Base-by-base conservation (phyloP, 2,888 invertebrate genomes). In the Eurois occulta region DNA sequence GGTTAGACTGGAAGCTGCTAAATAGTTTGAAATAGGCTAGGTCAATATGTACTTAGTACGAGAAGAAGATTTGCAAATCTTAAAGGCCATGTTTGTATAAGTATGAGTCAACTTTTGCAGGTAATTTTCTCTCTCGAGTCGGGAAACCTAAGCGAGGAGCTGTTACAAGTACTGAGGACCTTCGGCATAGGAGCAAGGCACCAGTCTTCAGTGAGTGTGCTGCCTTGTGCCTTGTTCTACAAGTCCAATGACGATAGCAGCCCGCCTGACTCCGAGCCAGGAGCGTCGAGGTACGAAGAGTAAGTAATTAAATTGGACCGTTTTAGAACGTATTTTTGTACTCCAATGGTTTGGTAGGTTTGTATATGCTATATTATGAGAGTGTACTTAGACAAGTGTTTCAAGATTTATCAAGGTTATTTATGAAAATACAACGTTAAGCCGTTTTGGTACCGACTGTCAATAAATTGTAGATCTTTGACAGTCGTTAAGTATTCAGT, bases 211-310 rank as follows among this genome's bases (percentile, higher is more conserved):
- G 96, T 97, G 71, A 97, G 97, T 78, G 97, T 98, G 68, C 93
- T 98, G 83, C 98, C 97, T 24, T 98, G 98, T 88, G 96, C 97
- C n/a, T 93, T 97, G 43, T 97, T 97, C 86, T 97, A 97, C 90
- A 93, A 95, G 81, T 92, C 91, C 68, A 89, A 86, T 78, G 83
- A 85, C 3, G 78, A 78, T 3, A 66, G 75, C 7, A 75, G 78
- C 18, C 58, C 79, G 18, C 69, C 78, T 8, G 66, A 75, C 24
- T 72, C 78, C 0, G 83, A 88, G 18, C 18, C 70, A 32, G 77
- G 78, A 24, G 38, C 55, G 24, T 38, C 64, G 11, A 58, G 72
- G 55, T 69, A 68, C 0, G 83, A 75, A 60, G 79, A 85, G 88
- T 88, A 78, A 84, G 88, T 70, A 58, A 5, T 32, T 41, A 24